Conservation (phyloP, 1,140 invertebrate species). For the Bicyclus anynana region DNA sequence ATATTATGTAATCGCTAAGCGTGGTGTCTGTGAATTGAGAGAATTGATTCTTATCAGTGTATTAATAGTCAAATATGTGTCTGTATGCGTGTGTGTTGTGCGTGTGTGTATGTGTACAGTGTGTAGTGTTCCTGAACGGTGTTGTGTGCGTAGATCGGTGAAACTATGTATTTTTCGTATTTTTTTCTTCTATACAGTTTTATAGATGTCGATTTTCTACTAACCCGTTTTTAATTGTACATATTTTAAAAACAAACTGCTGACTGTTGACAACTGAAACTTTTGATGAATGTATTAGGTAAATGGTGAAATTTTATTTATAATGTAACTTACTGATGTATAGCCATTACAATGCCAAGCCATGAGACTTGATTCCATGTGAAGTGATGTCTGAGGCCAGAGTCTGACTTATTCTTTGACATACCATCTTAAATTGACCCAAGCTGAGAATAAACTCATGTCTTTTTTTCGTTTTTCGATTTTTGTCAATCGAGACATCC, state of each 20-base stretch:
- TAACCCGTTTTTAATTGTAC: neutral
- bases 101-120: conserved; percentile 2
- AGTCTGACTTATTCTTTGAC: too few species aligned
- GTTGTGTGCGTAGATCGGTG: neutral
- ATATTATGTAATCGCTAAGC: too few species aligned
- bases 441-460: too few species aligned
- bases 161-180: neutral
- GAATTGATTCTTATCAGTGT: neutral
- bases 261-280: neutral
- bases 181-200: neutral
- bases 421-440: too few species aligned
- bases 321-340: too few species aligned
- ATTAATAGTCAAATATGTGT: neutral
- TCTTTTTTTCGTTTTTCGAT: too few species aligned
- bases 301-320: too few species aligned
- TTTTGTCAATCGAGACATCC: too few species aligned
- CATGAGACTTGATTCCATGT: too few species aligned
- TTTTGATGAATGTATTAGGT: neutral
- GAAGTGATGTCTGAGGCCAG: too few species aligned
- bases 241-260: neutral
- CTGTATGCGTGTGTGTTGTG: conserved; percentile 3
- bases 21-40: neutral
- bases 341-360: too few species aligned
- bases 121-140: neutral
- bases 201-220: neutral